phyloP scores from a whole-genome alignment of 2,888 invertebrate genomes.

The Catocala nupta region DNA sequence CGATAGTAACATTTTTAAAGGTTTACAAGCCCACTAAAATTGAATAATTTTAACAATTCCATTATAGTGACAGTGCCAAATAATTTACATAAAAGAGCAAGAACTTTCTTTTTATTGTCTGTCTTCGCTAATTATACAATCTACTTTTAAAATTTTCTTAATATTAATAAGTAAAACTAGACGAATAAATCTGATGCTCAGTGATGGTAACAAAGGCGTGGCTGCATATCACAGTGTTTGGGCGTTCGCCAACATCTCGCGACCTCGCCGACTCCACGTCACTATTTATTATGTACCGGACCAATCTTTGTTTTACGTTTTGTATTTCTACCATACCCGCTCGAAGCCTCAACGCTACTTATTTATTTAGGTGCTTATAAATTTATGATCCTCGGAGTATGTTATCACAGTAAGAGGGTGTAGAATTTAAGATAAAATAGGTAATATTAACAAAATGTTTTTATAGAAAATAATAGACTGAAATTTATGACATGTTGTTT shows the following conservation, averaged over 20 bases:
- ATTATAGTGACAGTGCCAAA: too few species aligned
- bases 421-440: conserved; percentile 7
- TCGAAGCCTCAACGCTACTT: conserved; percentile 40
- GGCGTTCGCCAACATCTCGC: conserved; percentile 46
- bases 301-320: conserved; percentile 53
- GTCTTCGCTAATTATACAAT: too few species aligned
- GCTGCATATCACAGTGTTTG: conserved; percentile 52
- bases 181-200: conserved; percentile 40
- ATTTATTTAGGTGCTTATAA: conserved; percentile 49
- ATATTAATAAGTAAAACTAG: not conserved
- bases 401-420: not conserved
- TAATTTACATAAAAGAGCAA: too few species aligned
- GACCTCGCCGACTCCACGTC: conserved; percentile 43
- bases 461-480: too few species aligned
- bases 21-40: too few species aligned
- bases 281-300: conserved; percentile 52
- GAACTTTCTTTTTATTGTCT: too few species aligned
- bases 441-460: not conserved
- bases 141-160: not conserved
- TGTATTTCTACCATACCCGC: conserved; percentile 42
- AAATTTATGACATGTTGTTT: too few species aligned
- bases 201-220: conserved; percentile 37
- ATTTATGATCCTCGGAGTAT: conserved; percentile 46
- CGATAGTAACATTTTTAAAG: too few species aligned
- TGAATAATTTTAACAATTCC: too few species aligned